Conservation (phyloP, 2,113 vertebrate genomes). For the Sigmodon hispidus region DNA sequence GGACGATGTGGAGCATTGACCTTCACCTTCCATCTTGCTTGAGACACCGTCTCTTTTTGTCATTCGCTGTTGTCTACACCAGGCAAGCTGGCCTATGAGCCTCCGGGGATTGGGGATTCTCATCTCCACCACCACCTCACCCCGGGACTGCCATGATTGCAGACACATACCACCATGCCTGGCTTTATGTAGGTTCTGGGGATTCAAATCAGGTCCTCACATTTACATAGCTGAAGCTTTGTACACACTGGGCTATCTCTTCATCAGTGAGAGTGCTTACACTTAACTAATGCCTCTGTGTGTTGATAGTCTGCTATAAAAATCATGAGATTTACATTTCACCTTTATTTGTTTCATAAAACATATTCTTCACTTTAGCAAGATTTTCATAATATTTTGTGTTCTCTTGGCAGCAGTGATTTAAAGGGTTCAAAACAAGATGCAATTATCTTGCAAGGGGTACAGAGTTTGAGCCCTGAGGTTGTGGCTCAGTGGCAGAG, state of each 20-base stretch:
- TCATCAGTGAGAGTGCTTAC: neutral
- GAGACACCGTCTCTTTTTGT: neutral
- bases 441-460: neutral
- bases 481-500: neutral
- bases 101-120: neutral
- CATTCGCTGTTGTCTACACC: neutral
- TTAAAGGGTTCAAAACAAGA: conserved; percentile 47
- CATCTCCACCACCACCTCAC: neutral
- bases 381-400: conserved; percentile 18
- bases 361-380: conserved; percentile 28
- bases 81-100: neutral
- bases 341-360: conserved; percentile 36
- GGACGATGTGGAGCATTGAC: no score
- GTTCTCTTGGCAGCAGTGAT: neutral
- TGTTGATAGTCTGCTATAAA: neutral
- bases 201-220: neutral
- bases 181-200: neutral
- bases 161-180: neutral
- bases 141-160: no score
- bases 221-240: neutral
- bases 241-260: neutral
- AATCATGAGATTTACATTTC: neutral
- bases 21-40: neutral
- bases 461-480: neutral
- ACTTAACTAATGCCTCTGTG: neutral